Evolutionary conservation across 2,888 invertebrate species (phyloP).

Genomic region (Acronicta alni): DNA sequence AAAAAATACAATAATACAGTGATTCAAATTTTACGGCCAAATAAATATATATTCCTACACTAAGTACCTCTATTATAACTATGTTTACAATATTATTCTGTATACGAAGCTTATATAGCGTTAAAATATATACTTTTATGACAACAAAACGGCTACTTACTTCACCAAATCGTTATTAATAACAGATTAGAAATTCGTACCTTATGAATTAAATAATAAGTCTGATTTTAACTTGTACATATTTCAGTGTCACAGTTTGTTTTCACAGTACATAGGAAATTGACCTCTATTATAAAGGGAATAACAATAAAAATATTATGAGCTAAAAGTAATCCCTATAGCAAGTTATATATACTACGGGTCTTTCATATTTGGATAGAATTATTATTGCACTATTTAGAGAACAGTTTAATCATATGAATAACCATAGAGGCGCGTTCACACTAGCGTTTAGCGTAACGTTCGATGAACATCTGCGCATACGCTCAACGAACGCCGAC

Average conservation of each 20-base stretch:
- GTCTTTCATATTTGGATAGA: slow-evolving; percentile 18
- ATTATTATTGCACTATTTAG: slow-evolving; percentile 2
- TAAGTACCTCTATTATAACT: too few species aligned
- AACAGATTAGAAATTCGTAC: slow-evolving; percentile 60
- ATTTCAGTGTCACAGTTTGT: slow-evolving; percentile 52
- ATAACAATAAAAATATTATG: slow-evolving; percentile 35
- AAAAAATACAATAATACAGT: too few species aligned
- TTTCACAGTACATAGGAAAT: slow-evolving; percentile 32
- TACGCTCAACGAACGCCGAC: too few species aligned
- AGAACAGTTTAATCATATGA: too few species aligned
- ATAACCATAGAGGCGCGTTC: too few species aligned
- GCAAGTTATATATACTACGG: slow-evolving; percentile 28
- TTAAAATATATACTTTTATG: too few species aligned
- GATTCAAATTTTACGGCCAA: too few species aligned
- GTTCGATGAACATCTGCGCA: too few species aligned
- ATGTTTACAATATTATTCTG: too few species aligned
- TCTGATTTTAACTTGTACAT: slow-evolving; percentile 64
- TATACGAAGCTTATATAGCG: too few species aligned
- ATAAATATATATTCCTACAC: too few species aligned
- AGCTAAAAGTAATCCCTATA: slow-evolving; percentile 33
- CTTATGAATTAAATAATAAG: slow-evolving; percentile 66
- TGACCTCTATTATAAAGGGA: slow-evolving; percentile 9
- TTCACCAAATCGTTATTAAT: slow-evolving; percentile 25
- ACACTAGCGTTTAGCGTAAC: too few species aligned
- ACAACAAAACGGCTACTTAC: slow-evolving; percentile 13